phyloP scores from a whole-genome alignment of 2,888 invertebrate genomes.

The Dynastes hyllus region DNA sequence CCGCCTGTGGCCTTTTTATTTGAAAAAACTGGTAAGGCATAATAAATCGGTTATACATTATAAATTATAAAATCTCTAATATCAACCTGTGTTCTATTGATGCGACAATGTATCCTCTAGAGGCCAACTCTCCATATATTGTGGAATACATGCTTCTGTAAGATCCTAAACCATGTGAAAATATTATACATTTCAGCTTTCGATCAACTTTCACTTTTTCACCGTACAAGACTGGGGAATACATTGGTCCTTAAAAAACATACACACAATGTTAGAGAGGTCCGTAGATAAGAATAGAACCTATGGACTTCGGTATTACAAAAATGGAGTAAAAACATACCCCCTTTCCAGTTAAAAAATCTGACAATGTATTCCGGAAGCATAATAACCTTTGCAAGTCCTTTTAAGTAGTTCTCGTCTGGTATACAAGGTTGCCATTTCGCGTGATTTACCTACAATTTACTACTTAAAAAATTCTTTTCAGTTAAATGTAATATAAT shows the following conservation, averaged over 20 bases:
- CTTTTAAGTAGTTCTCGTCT: slow-evolving; percentile 73
- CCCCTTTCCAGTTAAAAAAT: slow-evolving; percentile 61
- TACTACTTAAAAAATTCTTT: slow-evolving; percentile 24
- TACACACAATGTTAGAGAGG: background rate
- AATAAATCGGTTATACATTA: background rate
- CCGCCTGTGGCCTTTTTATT: no score
- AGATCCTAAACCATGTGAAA: slow-evolving; percentile 80
- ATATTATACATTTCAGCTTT: slow-evolving; percentile 75
- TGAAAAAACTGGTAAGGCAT: no score
- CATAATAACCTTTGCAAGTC: slow-evolving; percentile 71
- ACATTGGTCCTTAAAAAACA: slow-evolving; percentile 68
- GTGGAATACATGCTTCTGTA: slow-evolving; percentile 77
- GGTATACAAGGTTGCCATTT: slow-evolving; percentile 76
- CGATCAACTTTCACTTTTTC: slow-evolving; percentile 68
- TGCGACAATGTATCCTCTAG: slow-evolving; percentile 78
- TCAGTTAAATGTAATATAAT: background rate
- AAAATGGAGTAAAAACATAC: slow-evolving; percentile 58
- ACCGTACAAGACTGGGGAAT: slow-evolving; percentile 74
- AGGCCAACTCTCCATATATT: slow-evolving; percentile 77
- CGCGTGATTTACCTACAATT: slow-evolving; percentile 68
- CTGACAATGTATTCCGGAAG: slow-evolving; percentile 65
- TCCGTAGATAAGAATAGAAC: background rate
- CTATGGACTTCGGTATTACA: background rate
- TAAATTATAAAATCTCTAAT: background rate
- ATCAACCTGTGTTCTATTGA: slow-evolving; percentile 78